These are phyloP conservation scores for Cephus nigrinus DNA, from an alignment of 2,888 invertebrate species.

Conservation along the genomic window DNA sequence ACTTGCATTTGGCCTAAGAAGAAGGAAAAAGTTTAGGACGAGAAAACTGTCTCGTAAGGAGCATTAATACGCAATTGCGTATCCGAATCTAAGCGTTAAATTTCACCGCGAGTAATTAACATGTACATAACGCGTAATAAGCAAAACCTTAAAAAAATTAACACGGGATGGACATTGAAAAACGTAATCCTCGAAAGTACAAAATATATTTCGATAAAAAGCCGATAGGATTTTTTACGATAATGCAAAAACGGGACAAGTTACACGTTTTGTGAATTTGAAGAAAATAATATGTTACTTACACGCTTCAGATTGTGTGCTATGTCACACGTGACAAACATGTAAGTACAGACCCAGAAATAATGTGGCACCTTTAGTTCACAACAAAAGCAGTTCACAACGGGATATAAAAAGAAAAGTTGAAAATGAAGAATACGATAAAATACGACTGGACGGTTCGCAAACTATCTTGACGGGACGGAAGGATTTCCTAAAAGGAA, in stretches of 20 bases:
- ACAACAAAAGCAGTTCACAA: background rate
- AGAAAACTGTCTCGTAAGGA: background rate
- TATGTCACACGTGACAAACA: background rate
- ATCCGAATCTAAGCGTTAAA: background rate
- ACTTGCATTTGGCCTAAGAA: background rate
- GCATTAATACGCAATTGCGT: background rate
- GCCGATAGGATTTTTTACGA: background rate
- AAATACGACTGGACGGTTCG: background rate
- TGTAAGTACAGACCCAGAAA: background rate
- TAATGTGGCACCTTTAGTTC: background rate
- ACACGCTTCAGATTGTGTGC: background rate
- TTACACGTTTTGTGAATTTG: background rate
- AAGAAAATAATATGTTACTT: background rate
- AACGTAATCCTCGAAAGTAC: background rate
- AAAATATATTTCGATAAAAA: too few species aligned
- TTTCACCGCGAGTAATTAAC: background rate
- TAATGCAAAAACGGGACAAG: background rate
- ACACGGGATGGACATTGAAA: background rate
- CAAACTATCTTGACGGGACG: background rate
- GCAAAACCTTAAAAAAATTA: background rate
- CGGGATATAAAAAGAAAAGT: background rate
- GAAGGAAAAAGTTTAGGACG: background rate
- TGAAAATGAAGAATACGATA: background rate
- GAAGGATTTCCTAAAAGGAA: background rate
- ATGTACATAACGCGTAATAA: background rate